Evolutionary conservation across 2,797 vertebrate genomes (phyloP), one percentile per base, ranked within the genome.

Genomic region (Alca torda): DNA sequence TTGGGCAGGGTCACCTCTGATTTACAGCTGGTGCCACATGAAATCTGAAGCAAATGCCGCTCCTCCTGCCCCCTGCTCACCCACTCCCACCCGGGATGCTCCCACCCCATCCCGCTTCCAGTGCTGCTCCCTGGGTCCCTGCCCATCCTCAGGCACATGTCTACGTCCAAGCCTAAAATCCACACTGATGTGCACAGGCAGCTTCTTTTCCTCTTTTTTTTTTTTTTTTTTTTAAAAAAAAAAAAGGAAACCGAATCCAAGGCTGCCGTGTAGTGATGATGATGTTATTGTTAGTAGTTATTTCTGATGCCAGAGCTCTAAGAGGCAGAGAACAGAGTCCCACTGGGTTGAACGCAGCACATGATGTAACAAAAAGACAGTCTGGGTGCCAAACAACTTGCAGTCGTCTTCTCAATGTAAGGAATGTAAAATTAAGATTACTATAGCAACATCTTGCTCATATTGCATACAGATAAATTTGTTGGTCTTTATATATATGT

Each of bases 391-490:
- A 85, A 95, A 95, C 78, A 93, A 91, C 84, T 94, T 79, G 37
- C 59, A 75, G 43, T 92, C 87, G 48, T 79, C 76, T 78, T 76
- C 72, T 73, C 81, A 93, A 86, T 60, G 30, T 69, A 95, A 95
- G 93, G 51, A 95, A 78, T 73, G 51, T 73, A 72, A 93, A 97
- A 95, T 96, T 92, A 93, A 94, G 82, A 94, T 95, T 94, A 84
- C 96, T 95, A 96, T 91, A 95, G 94, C 87, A 91, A 95, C 94
- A 85, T 83, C 92, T 90, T 90, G 73, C 69, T 89, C 87, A 64
- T 25, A 4, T 23, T 69, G 84, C 84, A 81, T 54, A 61, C 35
- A 88, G 73, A 95, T 74, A 91, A 51, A 60, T 84, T 91, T 93
- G 59, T 87, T 91, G 70, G 60, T 93, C 70, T 91, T 65, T 82